Evolutionary conservation across 2,797 vertebrate species (phyloP), one percentile per base, ranked within the genome.

Genomic region (Netta rufina): DNA sequence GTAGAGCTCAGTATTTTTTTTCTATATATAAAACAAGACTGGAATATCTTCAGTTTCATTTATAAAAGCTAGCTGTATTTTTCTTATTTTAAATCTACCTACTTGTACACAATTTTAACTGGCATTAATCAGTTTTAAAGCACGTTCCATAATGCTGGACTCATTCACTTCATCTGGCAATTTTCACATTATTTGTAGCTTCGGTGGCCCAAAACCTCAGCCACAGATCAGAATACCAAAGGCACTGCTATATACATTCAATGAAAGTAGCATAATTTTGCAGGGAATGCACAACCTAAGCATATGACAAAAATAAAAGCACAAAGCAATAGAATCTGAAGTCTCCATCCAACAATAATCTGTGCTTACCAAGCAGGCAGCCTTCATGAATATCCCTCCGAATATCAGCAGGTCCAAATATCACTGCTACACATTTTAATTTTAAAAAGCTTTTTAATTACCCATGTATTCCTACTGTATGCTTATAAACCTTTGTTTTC

Each of bases 1-100:
- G 92, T 20, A 84, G 74, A 96, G 95, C n/a, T 82, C 82, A 0
- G 86, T 54, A 32, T 18, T 38, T 86, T 92, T 92, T 80, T 82
- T 16, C 96, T 93, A 96, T 94, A 96, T 93, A 96, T 95, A 95
- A 71, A 92, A 77, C 74, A 90, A 87, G 88, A 92, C 92, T 61
- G 71, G 95, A 96, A 95, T 95, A 95, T 57, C 77, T 90, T 54
- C 58, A 33, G 57, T 73, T 93, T 84, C 56, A 79, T 89, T 92
- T 96, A 87, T 71, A 90, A 95, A 93, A 84, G 22, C 72, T 89
- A 81, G 58, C 38, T 91, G 21, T 25, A 78, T 13, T 85, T 92
- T 41, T 83, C 64, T 67, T 69, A 58, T 92, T 66, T 57, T 14
- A 86, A 75, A 72, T 61, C 84, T 73, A 79, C 71, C 86, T 84